phyloP scores from a whole-genome alignment of 2,113 vertebrate species.

The Malurus melanocephalus region DNA sequence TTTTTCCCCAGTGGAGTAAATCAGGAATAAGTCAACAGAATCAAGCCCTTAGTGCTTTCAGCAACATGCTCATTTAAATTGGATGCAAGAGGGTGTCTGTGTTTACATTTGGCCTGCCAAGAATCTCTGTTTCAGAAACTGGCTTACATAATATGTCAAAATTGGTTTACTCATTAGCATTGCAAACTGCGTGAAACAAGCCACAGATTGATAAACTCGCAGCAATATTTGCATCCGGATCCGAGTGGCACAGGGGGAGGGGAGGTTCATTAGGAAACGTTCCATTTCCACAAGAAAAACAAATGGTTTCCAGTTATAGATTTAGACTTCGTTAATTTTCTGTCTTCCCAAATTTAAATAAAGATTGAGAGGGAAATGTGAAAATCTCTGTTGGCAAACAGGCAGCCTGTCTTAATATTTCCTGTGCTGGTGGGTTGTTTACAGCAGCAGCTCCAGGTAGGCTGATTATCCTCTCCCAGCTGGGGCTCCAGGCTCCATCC shows the following conservation, averaged over 20 bases:
- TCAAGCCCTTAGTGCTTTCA: constrained; percentile 51
- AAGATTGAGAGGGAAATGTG: constrained; percentile 16
- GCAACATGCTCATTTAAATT: constrained; percentile 63
- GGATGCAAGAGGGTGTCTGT: constrained; percentile 59
- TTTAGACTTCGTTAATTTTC: constrained; percentile 23
- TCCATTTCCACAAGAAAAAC: constrained; percentile 38
- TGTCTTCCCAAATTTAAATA: constrained; percentile 24
- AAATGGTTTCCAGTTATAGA: constrained; percentile 31
- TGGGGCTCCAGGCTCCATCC: background rate
- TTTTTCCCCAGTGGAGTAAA: constrained; percentile 17
- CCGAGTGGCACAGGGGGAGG: constrained; percentile 32
- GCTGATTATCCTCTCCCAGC: background rate
- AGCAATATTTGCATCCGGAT: constrained; percentile 55
- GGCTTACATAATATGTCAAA: constrained; percentile 66
- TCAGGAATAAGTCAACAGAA: constrained; percentile 50
- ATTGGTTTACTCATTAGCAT: constrained; percentile 69
- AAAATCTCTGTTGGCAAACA: background rate
- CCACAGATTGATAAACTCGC: constrained; percentile 47
- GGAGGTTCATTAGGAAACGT: constrained; percentile 43
- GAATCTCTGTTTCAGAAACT: constrained; percentile 66
- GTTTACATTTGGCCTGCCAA: constrained; percentile 69
- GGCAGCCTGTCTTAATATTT: background rate
- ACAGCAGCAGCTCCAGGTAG: background rate
- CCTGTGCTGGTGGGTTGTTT: background rate
- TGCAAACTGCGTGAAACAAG: constrained; percentile 59